phyloP scores from a whole-genome alignment of 1,140 invertebrate genomes.

The Chrysoperla carnea region DNA sequence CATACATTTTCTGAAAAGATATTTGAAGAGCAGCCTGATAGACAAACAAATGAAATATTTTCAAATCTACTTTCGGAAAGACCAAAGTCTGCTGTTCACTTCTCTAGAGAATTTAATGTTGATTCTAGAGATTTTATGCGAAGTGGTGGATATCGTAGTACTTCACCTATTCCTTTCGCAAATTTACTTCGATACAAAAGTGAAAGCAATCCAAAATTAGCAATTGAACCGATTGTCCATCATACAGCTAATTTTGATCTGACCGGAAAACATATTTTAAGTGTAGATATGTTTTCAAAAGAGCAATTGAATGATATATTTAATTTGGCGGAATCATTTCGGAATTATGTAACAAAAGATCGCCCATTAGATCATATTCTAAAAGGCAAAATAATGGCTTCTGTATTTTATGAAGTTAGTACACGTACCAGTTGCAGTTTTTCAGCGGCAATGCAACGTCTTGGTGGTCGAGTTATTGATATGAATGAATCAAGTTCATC shows the following conservation, averaged over 20 bases:
- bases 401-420: constrained; percentile 94
- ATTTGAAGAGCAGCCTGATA: constrained; percentile 29
- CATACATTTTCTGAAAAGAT: constrained; percentile 22
- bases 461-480: constrained; percentile 81
- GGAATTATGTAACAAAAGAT: constrained; percentile 66
- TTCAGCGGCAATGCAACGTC: constrained; percentile 83
- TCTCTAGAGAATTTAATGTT: constrained; percentile 23
- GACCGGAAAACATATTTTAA: constrained; percentile 63
- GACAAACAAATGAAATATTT: constrained; percentile 29
- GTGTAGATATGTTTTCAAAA: constrained; percentile 74
- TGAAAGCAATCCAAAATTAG: constrained; percentile 20
- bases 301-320: constrained; percentile 87
- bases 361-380: constrained; percentile 70
- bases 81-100: constrained; percentile 30
- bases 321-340: constrained; percentile 79
- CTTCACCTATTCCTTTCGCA: constrained; percentile 23
- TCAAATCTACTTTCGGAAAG: constrained; percentile 20
- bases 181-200: constrained; percentile 28
- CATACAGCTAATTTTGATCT: constrained; percentile 30
- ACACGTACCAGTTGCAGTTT: constrained; percentile 95
- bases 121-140: constrained; percentile 9
- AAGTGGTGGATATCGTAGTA: constrained; percentile 23
- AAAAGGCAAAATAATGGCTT: constrained; percentile 87
- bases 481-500: constrained; percentile 84
- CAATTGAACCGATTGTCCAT: constrained; percentile 8